Evolutionary conservation across 2,888 invertebrate genomes (phyloP), one percentile per base, ranked within the genome.

Genomic region (Lottia gigantea): DNA sequence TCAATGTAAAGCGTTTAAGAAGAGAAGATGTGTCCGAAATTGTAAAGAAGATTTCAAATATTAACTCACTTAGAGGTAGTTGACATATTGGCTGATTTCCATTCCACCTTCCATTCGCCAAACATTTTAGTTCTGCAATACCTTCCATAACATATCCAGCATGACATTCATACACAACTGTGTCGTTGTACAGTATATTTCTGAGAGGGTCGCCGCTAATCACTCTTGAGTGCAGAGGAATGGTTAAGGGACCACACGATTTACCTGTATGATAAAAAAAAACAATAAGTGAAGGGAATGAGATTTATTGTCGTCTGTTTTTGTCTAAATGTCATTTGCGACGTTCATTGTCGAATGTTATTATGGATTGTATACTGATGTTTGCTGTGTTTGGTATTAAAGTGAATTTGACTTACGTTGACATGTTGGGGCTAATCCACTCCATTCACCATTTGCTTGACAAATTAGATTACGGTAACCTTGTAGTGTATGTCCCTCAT

Each of bases 391-490:
- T 40, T 40, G 7, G 7, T 40, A 8, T 11, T 40, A 40, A 8
- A 40, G 11, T 40, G 1, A 40, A 40, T 11, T 6, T 23, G 19
- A 55, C 55, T 55, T 55, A 55, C 74, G 72, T 3, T 73, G 66
- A 71, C 87, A 87, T n/a, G 74, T 73, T 15, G 88, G 87, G 1
- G 71, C 74, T 1, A 66, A 64, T 0, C 75, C 80, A 62, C 77
- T 80, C 85, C 86, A 87, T 2, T 74, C 76, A n/a, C 85, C 86
- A 66, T 87, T 80, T 4, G 82, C 83, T 64, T 83, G 84, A 76
- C 89, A 90, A 15, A 93, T 92, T 67, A 96, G 91, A 84, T 94
- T 94, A 83, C 94, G 93, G 0, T 94, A 90, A 0, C 98, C 98
- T 0, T 96, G 94, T 72, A 96, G 93, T 23, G 23, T 23, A 86